Conservation (phyloP, 2,113 vertebrate genomes). For the Galeopterus variegatus region DNA sequence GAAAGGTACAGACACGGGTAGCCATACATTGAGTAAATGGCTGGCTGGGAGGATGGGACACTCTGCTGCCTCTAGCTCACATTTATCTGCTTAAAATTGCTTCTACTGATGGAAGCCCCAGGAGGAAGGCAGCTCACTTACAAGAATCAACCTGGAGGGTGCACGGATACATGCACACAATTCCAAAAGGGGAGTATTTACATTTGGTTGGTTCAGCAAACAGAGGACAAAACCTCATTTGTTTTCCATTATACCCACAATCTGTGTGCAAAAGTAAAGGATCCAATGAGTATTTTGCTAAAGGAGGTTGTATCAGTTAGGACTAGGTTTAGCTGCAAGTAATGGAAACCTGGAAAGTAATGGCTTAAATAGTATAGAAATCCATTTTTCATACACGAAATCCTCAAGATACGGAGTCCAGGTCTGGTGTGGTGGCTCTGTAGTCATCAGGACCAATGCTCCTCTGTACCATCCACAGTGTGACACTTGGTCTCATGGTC, state of each 20-base stretch:
- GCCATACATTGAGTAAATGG: slow-evolving; percentile 49
- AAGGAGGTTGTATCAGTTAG: not conserved
- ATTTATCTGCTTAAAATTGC: slow-evolving; percentile 73
- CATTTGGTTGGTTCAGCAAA: not conserved
- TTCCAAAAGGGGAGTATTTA: slow-evolving; percentile 48
- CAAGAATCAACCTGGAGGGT: not conserved
- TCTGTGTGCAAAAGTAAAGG: slow-evolving; percentile 9
- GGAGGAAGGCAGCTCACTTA: slow-evolving; percentile 68
- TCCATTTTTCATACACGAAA: not conserved
- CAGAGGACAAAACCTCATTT: slow-evolving; percentile 10
- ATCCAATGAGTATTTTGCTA: not conserved
- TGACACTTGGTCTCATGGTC: not conserved
- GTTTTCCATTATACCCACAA: slow-evolving; percentile 2
- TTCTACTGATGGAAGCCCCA: slow-evolving; percentile 43
- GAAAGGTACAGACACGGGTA: not conserved
- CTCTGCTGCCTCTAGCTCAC: slow-evolving; percentile 48
- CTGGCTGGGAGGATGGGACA: slow-evolving; percentile 6
- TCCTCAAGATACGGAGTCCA: not conserved
- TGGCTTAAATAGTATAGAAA: not conserved
- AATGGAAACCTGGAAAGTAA: not conserved
- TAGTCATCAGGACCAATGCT: fast-evolving
- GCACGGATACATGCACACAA: not conserved
- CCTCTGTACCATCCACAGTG: fast-evolving
- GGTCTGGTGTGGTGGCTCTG: not conserved
- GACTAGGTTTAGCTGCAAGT: not conserved